phyloP scores from a whole-genome alignment of 1,140 invertebrate species.

The Diorhabda carinulata region DNA sequence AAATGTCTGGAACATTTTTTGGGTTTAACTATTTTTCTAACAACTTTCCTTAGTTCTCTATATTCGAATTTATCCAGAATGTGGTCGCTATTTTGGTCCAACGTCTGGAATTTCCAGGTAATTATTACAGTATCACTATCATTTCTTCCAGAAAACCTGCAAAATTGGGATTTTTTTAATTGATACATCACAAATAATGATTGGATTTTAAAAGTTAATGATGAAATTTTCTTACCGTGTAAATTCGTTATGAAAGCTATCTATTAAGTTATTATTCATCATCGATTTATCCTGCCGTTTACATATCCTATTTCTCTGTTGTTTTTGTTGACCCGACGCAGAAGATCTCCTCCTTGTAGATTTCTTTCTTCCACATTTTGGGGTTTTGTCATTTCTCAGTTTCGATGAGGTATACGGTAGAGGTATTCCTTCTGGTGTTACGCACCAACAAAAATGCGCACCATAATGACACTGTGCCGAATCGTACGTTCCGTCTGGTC shows the following conservation, averaged over 20 bases:
- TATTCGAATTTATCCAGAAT: slow-evolving; percentile 74
- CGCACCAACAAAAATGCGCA: slow-evolving; percentile 80
- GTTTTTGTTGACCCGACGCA: slow-evolving; percentile 27
- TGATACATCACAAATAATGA: too few species aligned
- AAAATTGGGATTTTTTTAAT: slow-evolving; percentile 9
- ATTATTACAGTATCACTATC: slow-evolving; percentile 52
- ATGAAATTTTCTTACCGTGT: slow-evolving; percentile 46
- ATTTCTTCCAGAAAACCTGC: slow-evolving; percentile 37
- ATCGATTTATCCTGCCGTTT: slow-evolving; percentile 65
- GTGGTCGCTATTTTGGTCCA: slow-evolving; percentile 75
- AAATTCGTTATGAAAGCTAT: slow-evolving; percentile 78
- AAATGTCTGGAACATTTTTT: slow-evolving; percentile 86
- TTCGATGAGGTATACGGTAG: slow-evolving; percentile 70
- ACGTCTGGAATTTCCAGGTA: slow-evolving; percentile 81
- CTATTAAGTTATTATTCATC: slow-evolving; percentile 79
- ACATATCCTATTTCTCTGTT: slow-evolving; percentile 53
- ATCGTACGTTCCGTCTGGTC: slow-evolving; percentile 75
- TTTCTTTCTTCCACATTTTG: slow-evolving; percentile 51
- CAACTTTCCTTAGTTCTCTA: slow-evolving; percentile 69
- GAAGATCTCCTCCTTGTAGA: slow-evolving; percentile 33
- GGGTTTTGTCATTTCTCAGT: slow-evolving; percentile 57
- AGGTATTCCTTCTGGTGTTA: slow-evolving; percentile 71
- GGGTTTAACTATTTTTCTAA: slow-evolving; percentile 82
- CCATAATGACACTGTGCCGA: slow-evolving; percentile 77
- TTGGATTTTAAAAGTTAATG: too few species aligned